Evolutionary conservation across 2,888 invertebrate genomes (phyloP), one percentile per base, ranked within the genome.

Genomic region (Geophilus truncorum): DNA sequence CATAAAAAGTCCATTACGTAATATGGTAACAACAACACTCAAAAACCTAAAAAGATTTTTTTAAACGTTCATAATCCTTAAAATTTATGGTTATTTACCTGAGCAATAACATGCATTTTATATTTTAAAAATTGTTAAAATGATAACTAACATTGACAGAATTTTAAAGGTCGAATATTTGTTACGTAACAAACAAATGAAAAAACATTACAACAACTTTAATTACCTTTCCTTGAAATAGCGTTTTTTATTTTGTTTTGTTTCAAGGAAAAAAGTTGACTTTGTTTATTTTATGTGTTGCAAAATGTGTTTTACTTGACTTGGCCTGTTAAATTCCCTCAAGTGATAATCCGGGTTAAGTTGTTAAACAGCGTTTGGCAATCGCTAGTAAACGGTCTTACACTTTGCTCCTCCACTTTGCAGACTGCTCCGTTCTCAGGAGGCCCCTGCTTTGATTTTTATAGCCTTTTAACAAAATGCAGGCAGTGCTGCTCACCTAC

Each of bases 381-480:
- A 70, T 70, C 70, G 70, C 28, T 15, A 28, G 23, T 70, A 70
- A 70, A 70, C 23, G 70, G 10, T n/a, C 25, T 70, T 70, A 70
- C 70, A 70, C 70, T 70, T 70, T 70, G 70, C 70, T 70, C 25
- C 70, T 70, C n/a, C 70, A 70, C 70, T 70, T 25, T 70, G 15
- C 77, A 32, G 77, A 12, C 77, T 77, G 77, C 32, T 21, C 15
- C 21, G 23, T 36, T 77, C 77, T 32, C 77, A 77, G 9, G 77
- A 36, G 77, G 18, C 32, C 32, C 12, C 34, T 34, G 51, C 32
- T 40, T 36, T 57, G 28, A 23, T 62, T 79, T 78, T 79, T 62
- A 79, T 79, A 79, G 79, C 79, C 79, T 79, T 62, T 79, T 79
- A 79, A 79, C 79, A 79, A 62, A 79, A 32, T 57, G 79, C 62